Base-by-base conservation (phyloP, 2,888 invertebrate genomes). In the Diaprepes abbreviatus region DNA sequence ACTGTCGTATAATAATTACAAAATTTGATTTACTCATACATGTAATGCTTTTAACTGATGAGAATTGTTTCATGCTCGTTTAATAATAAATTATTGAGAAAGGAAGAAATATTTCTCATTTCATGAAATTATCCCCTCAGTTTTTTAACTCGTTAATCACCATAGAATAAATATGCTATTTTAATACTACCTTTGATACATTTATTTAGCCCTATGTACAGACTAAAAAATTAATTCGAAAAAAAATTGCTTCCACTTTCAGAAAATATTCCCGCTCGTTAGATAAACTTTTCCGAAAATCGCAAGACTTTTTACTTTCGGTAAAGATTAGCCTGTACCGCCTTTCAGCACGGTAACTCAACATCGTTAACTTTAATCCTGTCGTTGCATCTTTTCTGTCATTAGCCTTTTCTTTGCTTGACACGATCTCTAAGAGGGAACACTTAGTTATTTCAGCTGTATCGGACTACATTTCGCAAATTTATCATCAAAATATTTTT, bases 311-410 rank as follows among this genome's bases (percentile, higher is more conserved):
- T 48, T 52, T 38, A 57, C 59, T 31, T 43, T 59, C 43, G 16
- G 24, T 19, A 52, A 52, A 64, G 57, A 73, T 73, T 74, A 75
- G 73, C 70, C 66, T 19, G 55, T 59, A 50, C 59, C 57, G 52
- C 66, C 66, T 67, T 57, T 64, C 59, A 63, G 69, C 70, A 65
- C 73, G 71, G 66, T 55, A 50, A 50, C 63, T 55, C 35, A 21
- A 24, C 71, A 45, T 70, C 69, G 66, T 71, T 71, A 71, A 67
- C 71, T 71, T 62, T 24, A 54, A 40, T 65, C 70, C 66, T 66
- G 70, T 70, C 66, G 70, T 57, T 66, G 70, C 70, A 70, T 70
- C 66, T 70, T 70, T 65, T 62, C 45, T 55, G 54, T 48, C 66
- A 70, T 70, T 70, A 70, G 70, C 66, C 60, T 48, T 54, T 57